These are phyloP conservation scores for Leptonema lineaticorne DNA, from an alignment of 1,140 invertebrate genomes.

Conservation along the genomic window DNA sequence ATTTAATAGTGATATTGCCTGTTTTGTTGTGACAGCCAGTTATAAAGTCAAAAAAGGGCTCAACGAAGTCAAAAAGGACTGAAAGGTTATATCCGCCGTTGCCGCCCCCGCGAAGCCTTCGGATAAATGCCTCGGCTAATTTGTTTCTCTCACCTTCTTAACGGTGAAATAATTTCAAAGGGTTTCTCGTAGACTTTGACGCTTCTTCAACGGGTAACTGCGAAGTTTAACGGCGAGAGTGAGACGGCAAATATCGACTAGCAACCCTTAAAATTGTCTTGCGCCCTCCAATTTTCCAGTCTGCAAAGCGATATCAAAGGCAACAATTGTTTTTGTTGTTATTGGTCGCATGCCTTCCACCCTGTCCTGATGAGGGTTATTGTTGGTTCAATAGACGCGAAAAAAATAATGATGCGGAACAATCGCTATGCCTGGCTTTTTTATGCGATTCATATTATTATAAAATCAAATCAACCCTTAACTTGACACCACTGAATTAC, in stretches of 20 bases:
- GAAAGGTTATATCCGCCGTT: background rate
- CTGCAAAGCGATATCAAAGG: conserved; percentile 23
- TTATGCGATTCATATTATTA: too few relatives aligned
- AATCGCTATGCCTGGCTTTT: background rate
- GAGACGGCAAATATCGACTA: background rate
- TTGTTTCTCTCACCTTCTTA: conserved; percentile 42
- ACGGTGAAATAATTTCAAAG: conserved; percentile 41
- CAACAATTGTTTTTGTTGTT: conserved; percentile 17
- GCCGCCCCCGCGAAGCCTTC: background rate
- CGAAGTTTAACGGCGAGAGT: background rate
- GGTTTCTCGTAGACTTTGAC: conserved; percentile 36
- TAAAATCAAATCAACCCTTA: too few relatives aligned
- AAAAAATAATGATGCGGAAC: background rate
- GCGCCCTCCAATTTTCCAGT: conserved; percentile 23
- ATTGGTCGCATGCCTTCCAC: background rate
- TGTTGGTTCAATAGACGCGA: background rate
- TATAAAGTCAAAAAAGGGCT: too few relatives aligned
- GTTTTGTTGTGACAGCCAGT: too few relatives aligned
- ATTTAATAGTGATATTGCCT: too few relatives aligned
- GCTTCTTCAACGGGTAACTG: conserved; percentile 7
- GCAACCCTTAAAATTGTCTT: background rate
- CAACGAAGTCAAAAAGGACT: background rate
- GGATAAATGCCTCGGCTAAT: conserved; percentile 40
- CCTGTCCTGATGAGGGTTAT: background rate
- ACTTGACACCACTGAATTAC: too few relatives aligned